Base-by-base conservation (phyloP, 2,797 vertebrate species). In the Phrynocephalus vlangalii region DNA sequence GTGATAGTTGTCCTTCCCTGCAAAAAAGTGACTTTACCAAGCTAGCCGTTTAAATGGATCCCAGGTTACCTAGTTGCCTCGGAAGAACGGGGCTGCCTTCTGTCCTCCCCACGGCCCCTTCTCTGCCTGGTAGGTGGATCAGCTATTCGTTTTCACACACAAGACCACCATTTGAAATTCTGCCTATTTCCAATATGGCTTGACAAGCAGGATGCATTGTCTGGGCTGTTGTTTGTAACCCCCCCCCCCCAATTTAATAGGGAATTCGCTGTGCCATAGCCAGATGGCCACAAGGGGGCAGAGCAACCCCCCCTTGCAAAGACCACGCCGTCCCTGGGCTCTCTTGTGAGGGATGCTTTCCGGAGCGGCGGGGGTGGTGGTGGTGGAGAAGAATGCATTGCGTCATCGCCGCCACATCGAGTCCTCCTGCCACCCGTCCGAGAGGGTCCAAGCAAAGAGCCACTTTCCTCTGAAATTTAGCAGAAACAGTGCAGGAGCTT, bases 201-300 rank as follows among this genome's bases (percentile, higher is more conserved):
- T n/a, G 13, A 72, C 50, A 68, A 79, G 60, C 60, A 63, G 60
- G 20, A 63, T 18, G 60, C 18, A 20, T 63, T 63, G 13, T 18
- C 38, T 44, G 38, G 38, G 38, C 38, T 44, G 38, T 13, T 30
- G 70, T n/a, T 71, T n/a, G 11, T 9, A 1, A 8, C 0, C n/a
- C 70, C 70, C 70, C n/a, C 67, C 1, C 52, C 52, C 52, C 52
- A 2, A 9, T 63, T 63, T 15, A 63, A 18, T 3, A 20, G 60
- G 30, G 75, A 66, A 9, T 60, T 66, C 77, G 28, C 66, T 68
- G 71, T 67, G n/a, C 68, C 50, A 16, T 44, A 38, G 22, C 76
- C 84, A 24, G 79, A 28, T 50, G 52, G 38, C 82, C 87, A 88
- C 82, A 88, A 88, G 87, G 79, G 82, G 87, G 87, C 82, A 88